These are phyloP conservation scores for Mustela lutreola DNA, from an alignment of 2,113 vertebrate species.

Conservation along the genomic window DNA sequence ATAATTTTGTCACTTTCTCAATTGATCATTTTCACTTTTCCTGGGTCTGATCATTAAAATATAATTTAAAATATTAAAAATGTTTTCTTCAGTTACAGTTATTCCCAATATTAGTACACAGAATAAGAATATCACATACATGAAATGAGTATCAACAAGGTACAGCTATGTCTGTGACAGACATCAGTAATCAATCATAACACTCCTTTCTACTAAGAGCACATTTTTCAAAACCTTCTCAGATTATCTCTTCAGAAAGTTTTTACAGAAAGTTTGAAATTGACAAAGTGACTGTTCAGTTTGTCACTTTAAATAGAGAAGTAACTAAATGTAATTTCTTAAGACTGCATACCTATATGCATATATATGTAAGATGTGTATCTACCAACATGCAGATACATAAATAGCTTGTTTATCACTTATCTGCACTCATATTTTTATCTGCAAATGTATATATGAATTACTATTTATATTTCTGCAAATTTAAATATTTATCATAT, in stretches of 20 bases:
- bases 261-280: background rate
- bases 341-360: background rate
- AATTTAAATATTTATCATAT: constrained; percentile 1
- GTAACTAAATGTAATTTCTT: background rate
- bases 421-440: background rate
- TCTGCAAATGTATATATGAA: background rate
- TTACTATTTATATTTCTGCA: background rate
- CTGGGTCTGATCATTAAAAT: background rate
- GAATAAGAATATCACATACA: background rate
- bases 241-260: background rate
- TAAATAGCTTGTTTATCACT: background rate
- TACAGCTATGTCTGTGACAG: background rate
- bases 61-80: background rate
- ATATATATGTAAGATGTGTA: background rate
- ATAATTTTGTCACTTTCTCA: background rate
- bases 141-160: background rate
- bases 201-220: background rate
- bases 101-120: background rate
- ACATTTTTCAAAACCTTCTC: background rate
- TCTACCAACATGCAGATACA: background rate
- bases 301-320: background rate
- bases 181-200: background rate
- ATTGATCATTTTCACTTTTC: background rate
- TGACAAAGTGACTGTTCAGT: background rate
- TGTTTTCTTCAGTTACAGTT: background rate